These are phyloP conservation scores for Ypsolopha scabrella DNA, from an alignment of 2,888 invertebrate genomes.

Conservation along the genomic window DNA sequence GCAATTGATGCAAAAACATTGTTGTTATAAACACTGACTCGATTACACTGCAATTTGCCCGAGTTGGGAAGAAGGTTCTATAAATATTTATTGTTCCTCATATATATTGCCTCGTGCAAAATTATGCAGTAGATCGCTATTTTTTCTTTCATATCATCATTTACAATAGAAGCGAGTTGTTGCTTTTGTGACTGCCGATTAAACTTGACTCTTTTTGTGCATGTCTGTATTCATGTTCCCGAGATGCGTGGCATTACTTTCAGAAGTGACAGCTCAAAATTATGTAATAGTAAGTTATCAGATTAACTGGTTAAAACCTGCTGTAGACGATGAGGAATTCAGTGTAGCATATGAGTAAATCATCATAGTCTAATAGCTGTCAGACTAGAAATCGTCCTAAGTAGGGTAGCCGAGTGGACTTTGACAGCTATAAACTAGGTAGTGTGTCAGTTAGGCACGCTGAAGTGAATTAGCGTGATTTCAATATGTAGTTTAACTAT, in stretches of 20 bases:
- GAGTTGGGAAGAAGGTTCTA: constrained; percentile 49
- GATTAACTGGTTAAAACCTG: too few species aligned
- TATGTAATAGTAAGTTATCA: too few species aligned
- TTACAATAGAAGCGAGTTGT: constrained; percentile 29
- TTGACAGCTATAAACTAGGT: too few species aligned
- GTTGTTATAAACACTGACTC: constrained; percentile 49
- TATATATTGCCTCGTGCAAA: constrained; percentile 20
- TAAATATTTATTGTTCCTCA: constrained; percentile 61
- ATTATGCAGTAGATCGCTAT: constrained; percentile 40
- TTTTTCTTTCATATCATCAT: constrained; percentile 35
- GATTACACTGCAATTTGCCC: constrained; percentile 58
- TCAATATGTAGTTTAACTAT: too few species aligned
- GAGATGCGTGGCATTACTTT: constrained; percentile 19
- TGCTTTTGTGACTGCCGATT: constrained; percentile 27
- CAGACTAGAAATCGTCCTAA: too few species aligned
- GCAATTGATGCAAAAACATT: constrained; percentile 40
- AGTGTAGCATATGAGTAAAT: too few species aligned
- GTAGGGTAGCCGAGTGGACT: too few species aligned
- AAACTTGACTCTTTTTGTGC: constrained; percentile 9
- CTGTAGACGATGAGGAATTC: too few species aligned
- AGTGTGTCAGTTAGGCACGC: too few species aligned
- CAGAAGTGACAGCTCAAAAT: constrained; percentile 29
- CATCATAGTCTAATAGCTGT: too few species aligned
- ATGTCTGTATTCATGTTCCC: neutral
- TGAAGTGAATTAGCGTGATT: too few species aligned